phyloP scores from a whole-genome alignment of 2,888 invertebrate species.

The Nebria brevicollis region DNA sequence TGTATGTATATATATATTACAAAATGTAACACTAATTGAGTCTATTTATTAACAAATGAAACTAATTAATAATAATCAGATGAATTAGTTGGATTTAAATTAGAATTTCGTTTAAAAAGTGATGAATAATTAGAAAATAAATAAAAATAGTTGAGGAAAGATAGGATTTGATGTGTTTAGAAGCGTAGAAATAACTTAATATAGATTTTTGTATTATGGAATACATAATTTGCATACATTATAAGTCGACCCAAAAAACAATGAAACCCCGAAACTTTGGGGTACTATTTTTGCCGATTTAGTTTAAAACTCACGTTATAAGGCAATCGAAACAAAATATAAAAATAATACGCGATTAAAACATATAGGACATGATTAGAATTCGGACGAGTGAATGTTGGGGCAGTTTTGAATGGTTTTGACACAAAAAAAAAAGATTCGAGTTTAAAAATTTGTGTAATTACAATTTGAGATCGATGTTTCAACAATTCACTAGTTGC shows the following conservation, averaged over 20 bases:
- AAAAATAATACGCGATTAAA: not conserved
- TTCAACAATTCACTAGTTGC: not conserved
- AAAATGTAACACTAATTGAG: too few relatives aligned
- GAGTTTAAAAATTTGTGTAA: not conserved
- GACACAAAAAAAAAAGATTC: too few relatives aligned
- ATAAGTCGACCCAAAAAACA: not conserved
- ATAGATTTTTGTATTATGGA: not conserved
- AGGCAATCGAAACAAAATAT: not conserved
- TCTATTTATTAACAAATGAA: too few relatives aligned
- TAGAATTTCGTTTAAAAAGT: too few relatives aligned
- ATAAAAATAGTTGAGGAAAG: not conserved
- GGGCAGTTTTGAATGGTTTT: not conserved
- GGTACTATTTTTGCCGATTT: not conserved
- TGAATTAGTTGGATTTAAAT: too few relatives aligned
- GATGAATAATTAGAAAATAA: not conserved
- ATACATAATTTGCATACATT: slow-evolving; percentile 1
- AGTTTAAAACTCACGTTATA: not conserved
- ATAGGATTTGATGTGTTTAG: not conserved
- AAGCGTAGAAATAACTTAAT: not conserved
- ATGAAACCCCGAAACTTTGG: not conserved
- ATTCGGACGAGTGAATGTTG: not conserved
- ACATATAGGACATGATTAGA: not conserved
- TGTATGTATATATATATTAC: too few relatives aligned
- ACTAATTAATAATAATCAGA: too few relatives aligned
- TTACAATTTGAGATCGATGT: not conserved